These are phyloP conservation scores for Hippocampus abdominalis DNA, from an alignment of 2,113 vertebrate species.

Conservation along the genomic window DNA sequence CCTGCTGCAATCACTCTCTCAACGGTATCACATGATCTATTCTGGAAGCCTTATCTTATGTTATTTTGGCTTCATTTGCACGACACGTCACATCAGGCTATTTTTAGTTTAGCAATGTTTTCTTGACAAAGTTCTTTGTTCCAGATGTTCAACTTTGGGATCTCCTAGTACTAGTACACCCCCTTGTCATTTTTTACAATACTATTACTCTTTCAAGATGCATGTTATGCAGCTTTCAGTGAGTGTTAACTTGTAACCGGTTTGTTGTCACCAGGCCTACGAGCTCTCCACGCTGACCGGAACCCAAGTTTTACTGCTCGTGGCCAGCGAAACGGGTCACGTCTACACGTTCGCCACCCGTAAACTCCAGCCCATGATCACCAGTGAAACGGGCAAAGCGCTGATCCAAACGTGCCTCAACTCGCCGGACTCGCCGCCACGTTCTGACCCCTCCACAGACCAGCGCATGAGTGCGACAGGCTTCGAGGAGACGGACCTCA, in stretches of 20 bases:
- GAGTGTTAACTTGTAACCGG: neutral
- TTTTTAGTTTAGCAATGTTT: conserved; percentile 41
- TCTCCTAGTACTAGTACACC: neutral
- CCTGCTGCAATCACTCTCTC: conserved; percentile 46
- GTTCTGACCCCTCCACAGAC: conserved; percentile 93
- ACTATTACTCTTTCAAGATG: neutral
- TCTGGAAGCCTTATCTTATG: conserved; percentile 65
- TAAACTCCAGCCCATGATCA: conserved; percentile 99
- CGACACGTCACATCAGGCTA: conserved; percentile 54
- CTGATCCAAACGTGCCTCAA: conserved; percentile 99
- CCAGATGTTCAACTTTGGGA: conserved; percentile 22
- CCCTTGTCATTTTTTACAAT: neutral
- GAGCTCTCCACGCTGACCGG: conserved; percentile 97
- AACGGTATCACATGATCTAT: conserved; percentile 55
- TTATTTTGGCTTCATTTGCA: conserved; percentile 58
- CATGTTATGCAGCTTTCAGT: neutral
- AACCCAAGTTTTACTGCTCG: conserved; percentile 93
- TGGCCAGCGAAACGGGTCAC: conserved; percentile 97
- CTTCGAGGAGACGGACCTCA: conserved; percentile 98
- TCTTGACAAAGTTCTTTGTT: conserved; percentile 5
- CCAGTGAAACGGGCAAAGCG: conserved; percentile 97
- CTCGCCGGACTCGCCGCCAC: conserved; percentile 94
- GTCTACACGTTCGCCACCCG: conserved; percentile 97
- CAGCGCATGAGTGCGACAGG: conserved; percentile 99
- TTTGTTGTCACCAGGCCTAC: conserved; percentile 77